phyloP scores from a whole-genome alignment of 2,797 vertebrate genomes.

The Argentina silus region DNA sequence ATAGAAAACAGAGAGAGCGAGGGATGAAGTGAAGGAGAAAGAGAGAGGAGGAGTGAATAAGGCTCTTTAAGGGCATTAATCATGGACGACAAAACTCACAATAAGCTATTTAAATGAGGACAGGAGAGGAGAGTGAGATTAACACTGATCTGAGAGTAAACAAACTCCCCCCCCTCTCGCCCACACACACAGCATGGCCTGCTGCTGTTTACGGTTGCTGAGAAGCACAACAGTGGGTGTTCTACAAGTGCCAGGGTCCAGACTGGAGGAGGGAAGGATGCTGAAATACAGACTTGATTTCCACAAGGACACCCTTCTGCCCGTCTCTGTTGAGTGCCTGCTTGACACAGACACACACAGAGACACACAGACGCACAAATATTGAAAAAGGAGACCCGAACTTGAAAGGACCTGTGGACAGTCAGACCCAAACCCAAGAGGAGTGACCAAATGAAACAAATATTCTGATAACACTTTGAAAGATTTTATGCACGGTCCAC shows the following conservation, averaged over 20 bases:
- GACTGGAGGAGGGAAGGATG: no score
- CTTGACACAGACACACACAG: not conserved
- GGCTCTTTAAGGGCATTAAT: not conserved
- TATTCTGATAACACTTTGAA: no score
- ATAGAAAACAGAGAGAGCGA: constrained; percentile 45
- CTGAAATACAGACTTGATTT: no score
- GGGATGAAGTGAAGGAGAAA: not conserved
- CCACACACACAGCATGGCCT: constrained; percentile 14
- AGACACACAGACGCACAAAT: no score
- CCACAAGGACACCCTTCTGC: not conserved
- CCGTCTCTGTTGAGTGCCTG: not conserved
- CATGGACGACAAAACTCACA: constrained; percentile 24
- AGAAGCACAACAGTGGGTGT: constrained; percentile 28
- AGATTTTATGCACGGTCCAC: no score
- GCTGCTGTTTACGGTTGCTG: constrained; percentile 34
- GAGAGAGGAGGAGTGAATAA: not conserved
- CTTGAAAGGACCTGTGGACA: no score
- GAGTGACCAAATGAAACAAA: no score
- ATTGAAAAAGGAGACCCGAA: no score
- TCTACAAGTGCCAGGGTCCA: no score
- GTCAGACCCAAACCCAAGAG: no score
- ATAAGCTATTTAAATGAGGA: constrained; percentile 28
- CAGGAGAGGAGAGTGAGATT: constrained; percentile 21
- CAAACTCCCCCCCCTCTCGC: not conserved
- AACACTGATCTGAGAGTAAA: constrained; percentile 18